Evolutionary conservation across 2,797 vertebrate genomes (phyloP).

Genomic region (Cossypha dichroa): DNA sequence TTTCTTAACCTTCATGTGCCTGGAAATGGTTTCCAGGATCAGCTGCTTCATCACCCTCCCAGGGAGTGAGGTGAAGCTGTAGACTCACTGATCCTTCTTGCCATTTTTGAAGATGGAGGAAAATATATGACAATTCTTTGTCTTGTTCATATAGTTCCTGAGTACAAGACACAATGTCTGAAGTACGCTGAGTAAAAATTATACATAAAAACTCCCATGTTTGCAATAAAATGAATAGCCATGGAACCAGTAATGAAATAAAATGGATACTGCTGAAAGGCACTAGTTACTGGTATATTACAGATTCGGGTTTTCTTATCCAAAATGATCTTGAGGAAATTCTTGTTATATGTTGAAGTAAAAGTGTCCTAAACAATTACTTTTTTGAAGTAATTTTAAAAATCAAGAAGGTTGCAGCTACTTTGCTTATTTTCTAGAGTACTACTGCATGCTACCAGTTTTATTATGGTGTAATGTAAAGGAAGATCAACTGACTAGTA

Average conservation of each 20-base stretch:
- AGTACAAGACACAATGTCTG: not conserved
- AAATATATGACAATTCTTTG: not conserved
- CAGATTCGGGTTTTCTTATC: not conserved
- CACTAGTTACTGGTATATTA: not conserved
- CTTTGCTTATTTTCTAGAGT: not conserved
- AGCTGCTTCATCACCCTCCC: not conserved
- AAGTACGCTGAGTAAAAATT: not conserved
- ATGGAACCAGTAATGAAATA: not conserved
- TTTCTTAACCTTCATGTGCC: not conserved
- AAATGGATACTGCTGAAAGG: not conserved
- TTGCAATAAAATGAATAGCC: not conserved
- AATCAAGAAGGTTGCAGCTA: not conserved
- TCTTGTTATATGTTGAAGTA: not conserved
- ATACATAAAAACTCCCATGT: not conserved
- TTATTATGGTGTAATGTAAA: not conserved
- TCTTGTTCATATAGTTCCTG: not conserved
- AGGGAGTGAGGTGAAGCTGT: not conserved
- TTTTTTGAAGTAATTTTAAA: not conserved
- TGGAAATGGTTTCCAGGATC: not conserved
- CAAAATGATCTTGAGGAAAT: not conserved
- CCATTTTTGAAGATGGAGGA: not conserved
- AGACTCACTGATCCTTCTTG: not conserved
- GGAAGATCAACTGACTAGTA: not conserved
- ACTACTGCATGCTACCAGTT: not conserved
- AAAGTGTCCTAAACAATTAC: not conserved